Evolutionary conservation across 2,797 vertebrate species (phyloP).

Genomic region (Eulemur mongoz): DNA sequence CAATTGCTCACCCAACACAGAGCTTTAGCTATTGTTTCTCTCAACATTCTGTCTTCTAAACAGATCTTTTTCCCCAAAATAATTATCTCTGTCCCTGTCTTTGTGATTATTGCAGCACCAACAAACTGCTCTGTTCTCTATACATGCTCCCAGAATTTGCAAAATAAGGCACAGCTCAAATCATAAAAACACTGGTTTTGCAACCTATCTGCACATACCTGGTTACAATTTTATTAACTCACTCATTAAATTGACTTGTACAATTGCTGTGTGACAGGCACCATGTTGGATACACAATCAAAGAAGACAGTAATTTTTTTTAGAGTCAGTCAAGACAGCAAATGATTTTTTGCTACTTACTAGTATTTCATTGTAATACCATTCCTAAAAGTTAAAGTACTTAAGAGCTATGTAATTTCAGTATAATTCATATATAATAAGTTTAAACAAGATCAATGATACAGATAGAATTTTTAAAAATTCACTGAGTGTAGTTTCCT

Average conservation of each 20-base stretch:
- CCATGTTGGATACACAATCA: background rate
- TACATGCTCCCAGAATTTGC: background rate
- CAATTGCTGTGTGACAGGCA: background rate
- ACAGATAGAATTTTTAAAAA: background rate
- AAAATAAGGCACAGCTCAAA: slow-evolving; percentile 7
- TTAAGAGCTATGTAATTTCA: background rate
- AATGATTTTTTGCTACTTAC: slow-evolving; percentile 3
- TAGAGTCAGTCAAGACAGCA: background rate
- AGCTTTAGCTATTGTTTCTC: background rate
- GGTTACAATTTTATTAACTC: background rate
- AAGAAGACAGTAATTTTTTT: slow-evolving; percentile 44
- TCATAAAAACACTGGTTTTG: background rate
- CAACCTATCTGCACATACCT: background rate
- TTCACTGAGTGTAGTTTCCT: background rate
- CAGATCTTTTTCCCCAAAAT: background rate
- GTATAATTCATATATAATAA: background rate
- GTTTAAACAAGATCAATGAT: background rate
- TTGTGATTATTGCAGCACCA: background rate
- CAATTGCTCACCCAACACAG: background rate
- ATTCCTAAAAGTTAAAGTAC: slow-evolving; percentile 12
- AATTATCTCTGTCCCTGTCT: background rate
- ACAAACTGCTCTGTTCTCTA: slow-evolving; percentile 1
- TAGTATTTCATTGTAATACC: background rate
- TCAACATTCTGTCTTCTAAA: slow-evolving; percentile 6
- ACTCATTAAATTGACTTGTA: background rate